Evolutionary conservation across 2,113 vertebrate species (phyloP).

Genomic region (Xiphophorus couchianus): DNA sequence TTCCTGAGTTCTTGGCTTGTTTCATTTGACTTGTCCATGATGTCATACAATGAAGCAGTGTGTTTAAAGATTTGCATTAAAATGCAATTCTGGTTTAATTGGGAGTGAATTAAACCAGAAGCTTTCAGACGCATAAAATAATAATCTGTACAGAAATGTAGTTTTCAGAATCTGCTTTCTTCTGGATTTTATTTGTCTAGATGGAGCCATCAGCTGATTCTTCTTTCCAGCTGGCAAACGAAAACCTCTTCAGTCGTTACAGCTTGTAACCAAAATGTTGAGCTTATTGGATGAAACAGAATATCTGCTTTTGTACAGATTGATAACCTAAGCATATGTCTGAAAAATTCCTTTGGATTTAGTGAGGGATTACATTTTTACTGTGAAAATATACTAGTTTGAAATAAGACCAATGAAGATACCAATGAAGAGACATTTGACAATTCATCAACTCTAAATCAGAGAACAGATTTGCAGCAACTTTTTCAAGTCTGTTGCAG

Average conservation of each 20-base stretch:
- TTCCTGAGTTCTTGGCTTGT: too few species aligned
- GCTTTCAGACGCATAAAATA: too few species aligned
- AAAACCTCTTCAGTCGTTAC: conserved; percentile 25
- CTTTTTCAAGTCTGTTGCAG: background rate
- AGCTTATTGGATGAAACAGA: too few species aligned
- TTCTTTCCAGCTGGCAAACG: conserved; percentile 35
- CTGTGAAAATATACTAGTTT: background rate
- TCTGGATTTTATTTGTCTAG: background rate
- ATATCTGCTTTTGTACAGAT: too few species aligned
- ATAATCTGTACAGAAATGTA: too few species aligned
- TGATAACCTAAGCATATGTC: background rate
- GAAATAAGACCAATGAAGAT: background rate
- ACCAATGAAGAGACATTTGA: background rate
- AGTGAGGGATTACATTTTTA: background rate
- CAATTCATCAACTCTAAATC: background rate
- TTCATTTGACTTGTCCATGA: too few species aligned
- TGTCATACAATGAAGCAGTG: too few species aligned
- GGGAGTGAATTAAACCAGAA: background rate
- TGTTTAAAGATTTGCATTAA: too few species aligned
- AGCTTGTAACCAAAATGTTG: background rate
- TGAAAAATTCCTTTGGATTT: background rate
- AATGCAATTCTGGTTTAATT: background rate
- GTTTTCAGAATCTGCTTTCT: background rate
- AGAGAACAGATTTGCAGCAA: background rate
- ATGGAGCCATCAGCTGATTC: conserved; percentile 16